Evolutionary conservation across 2,797 vertebrate genomes (phyloP), one percentile per base, ranked within the genome.

Genomic region (Lemur catta): DNA sequence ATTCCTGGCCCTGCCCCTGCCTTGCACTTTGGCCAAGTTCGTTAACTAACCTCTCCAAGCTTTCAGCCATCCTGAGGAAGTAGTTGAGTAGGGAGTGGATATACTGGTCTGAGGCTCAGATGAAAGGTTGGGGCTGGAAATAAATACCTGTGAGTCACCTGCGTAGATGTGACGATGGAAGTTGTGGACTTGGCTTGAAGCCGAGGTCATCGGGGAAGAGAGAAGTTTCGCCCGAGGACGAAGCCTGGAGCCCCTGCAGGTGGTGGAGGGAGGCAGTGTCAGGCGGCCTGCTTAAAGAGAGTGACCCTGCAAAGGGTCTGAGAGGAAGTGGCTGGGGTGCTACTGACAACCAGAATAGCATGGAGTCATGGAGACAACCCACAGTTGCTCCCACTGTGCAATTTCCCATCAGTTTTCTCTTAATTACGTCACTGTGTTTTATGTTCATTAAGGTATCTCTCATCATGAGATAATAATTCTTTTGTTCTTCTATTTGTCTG

Each of bases 81-180:
- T n/a, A 50, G 50, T 79, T 26, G 84, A 81, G 38, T 43, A 4
- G 41, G 57, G 48, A 71, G 48, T 71, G n/a, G 50, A n/a, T 67
- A 9, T 30, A 6, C 91, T 55, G 91, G 80, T 55, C 95, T 69
- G 59, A 30, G 78, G 89, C 89, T 96, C 75, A 80, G 79, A 88
- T 14, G 82, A 90, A 91, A 94, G 89, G 89, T 91, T 89, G 86
- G 33, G 80, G 79, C 96, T 96, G 67, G 95, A 97, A 98, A 97
- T 96, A 96, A 65, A 63, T 18, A 0, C 0, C 1, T 4, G 6
- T 94, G 93, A 97, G 91, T 96, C 97, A 95, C 75, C 82, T 2
- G 15, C 0, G 2, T 17, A 15, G 93, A 72, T 14, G 33, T 57
- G 86, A 71, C 43, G 90, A 92, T 43, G 43, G 95, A 88, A 50